These are phyloP conservation scores for Denticeps clupeoides DNA, from an alignment of 2,797 vertebrate species.

Conservation along the genomic window DNA sequence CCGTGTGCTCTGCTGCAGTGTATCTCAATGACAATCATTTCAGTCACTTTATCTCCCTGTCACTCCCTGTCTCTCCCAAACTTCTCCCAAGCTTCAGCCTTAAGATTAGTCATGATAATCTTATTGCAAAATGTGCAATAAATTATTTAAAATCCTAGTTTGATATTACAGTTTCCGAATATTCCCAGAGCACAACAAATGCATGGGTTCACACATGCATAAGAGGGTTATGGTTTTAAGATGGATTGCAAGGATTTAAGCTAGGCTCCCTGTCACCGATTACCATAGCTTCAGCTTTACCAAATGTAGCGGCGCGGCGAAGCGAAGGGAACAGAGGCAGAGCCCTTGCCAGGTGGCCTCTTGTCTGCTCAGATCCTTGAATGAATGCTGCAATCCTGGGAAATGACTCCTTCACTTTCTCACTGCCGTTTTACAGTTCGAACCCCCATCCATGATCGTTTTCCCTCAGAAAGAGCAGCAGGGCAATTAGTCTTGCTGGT, in stretches of 20 bases:
- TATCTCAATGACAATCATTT: no score
- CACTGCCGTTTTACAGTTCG: no score
- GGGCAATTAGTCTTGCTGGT: no score
- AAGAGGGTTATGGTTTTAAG: conserved; percentile 44
- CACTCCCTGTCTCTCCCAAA: no score
- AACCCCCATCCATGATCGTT: no score
- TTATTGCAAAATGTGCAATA: no score
- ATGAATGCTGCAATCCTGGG: background rate
- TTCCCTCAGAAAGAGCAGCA: no score
- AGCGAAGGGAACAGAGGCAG: background rate
- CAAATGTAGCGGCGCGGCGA: background rate
- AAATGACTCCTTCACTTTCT: background rate
- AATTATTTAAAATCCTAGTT: no score
- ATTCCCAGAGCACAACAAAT: conserved; percentile 44
- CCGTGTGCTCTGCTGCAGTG: no score
- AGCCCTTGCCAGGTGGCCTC: conserved; percentile 11
- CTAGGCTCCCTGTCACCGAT: conserved; percentile 28
- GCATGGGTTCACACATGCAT: conserved; percentile 43
- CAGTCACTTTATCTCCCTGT: no score
- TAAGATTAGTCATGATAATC: no score
- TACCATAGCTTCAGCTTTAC: conserved; percentile 15
- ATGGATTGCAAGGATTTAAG: conserved; percentile 24
- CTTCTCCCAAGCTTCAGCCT: no score
- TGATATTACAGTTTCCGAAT: conserved; percentile 24
- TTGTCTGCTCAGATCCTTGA: background rate